Evolutionary conservation across 2,113 vertebrate genomes (phyloP), one percentile per base, ranked within the genome.

Genomic region (Lynx canadensis): DNA sequence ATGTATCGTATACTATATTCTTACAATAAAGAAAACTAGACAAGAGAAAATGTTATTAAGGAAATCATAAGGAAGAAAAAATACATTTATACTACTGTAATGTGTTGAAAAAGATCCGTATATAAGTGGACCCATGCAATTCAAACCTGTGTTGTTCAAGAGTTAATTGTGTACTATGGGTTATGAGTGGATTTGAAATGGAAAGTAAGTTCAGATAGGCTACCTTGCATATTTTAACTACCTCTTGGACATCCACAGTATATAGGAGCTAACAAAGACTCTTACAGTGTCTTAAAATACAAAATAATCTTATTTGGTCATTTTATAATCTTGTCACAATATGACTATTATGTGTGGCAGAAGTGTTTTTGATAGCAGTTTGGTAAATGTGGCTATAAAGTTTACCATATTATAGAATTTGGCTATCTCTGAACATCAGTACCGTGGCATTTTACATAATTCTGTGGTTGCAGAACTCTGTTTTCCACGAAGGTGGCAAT

Each of bases 171-270:
- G 25, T 81, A 55, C 33, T 84, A 5, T 85, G 29, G 6, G 19
- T n/a, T 92, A 1, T 81, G 76, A 93, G 31, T 96, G 76, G 10
- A 55, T 92, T 83, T 96, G 52, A 95, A 92, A 91, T 97, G 66
- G 55, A 90, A 94, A 91, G 45, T 82, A 92, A 89, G 23, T 94
- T 91, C 55, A 69, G 8, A 80, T 95, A 78, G 83, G 36, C n/a
- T 4, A 18, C 29, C 52, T 91, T 95, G n/a, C 4, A 38, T 96
- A 78, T 92, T 94, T 91, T 71, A 89, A 48, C 25, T 38, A 81
- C n/a, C 38, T 84, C 31, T 76, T 83, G 23, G 71, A 50, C 84
- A 88, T 45, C 90, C 1, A 25, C 36, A 85, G 33, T 89, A 65
- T 96, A 52, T 79, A 33, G 73, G 92, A 92, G 55, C 36, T 89